Evolutionary conservation across 2,888 invertebrate species (phyloP).

Genomic region (Hypena proboscidalis): DNA sequence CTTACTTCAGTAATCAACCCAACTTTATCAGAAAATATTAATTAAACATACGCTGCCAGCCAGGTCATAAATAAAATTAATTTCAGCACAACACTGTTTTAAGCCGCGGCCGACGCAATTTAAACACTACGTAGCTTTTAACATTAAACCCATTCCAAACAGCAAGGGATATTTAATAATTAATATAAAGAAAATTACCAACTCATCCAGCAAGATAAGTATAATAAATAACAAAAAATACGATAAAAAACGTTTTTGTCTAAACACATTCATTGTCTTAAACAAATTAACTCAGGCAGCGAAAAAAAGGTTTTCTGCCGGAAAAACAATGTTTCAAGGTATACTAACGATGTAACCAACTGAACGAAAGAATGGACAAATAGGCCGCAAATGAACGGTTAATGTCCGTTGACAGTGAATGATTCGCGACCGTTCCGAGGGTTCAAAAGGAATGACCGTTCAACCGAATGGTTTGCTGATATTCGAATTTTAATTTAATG

Average conservation of each 20-base stretch:
- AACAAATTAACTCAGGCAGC: conserved; percentile 61
- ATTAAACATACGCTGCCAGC: background rate
- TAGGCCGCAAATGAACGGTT: conserved; percentile 60
- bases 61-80: conserved; percentile 1
- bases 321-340: conserved; percentile 40
- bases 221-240: conserved; percentile 53
- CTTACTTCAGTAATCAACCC: too few relatives aligned
- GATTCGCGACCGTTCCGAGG: conserved; percentile 59
- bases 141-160: conserved; percentile 42
- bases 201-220: conserved; percentile 30
- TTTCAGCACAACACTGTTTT: background rate
- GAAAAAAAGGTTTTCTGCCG: conserved; percentile 44
- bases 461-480: conserved; percentile 34
- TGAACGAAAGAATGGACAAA: conserved; percentile 66
- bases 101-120: conserved; percentile 21
- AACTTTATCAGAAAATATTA: too few relatives aligned
- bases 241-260: conserved; percentile 53
- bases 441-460: conserved; percentile 51
- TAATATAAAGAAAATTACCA: conserved; percentile 40
- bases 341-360: conserved; percentile 60
- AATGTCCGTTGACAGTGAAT: conserved; percentile 67
- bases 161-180: conserved; percentile 33
- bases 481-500: conserved; percentile 39
- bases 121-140: conserved; percentile 26
- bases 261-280: conserved; percentile 63